Evolutionary conservation across 2,113 vertebrate genomes (phyloP), one percentile per base, ranked within the genome.

Genomic region (Pterocles orientalis): DNA sequence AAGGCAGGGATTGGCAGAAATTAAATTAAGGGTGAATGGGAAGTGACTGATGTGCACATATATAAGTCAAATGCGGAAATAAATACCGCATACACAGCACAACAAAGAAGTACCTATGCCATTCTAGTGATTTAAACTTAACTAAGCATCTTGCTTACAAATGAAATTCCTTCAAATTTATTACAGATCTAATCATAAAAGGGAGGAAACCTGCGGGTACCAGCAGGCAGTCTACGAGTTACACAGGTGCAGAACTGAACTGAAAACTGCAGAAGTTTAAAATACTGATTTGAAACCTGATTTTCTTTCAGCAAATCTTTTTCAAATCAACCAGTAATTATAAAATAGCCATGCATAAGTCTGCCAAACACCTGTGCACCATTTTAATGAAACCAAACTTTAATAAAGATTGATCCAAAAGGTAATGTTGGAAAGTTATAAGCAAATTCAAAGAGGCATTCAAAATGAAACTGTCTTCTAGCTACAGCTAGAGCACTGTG

Each of bases 401-500:
- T 41, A 72, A 82, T 7, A 70, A 79, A 17, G 16, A 43, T 14
- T 41, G 21, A 57, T 68, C 7, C 43, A 56, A 90, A 89, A 76
- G 19, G n/a, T 84, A 60, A 81, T 17, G 9, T 48, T 79, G 54
- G 31, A 72, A 94, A 94, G 36, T 65, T 90, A 47, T 5, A 65
- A 78, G 72, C 20, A 83, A 86, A 62, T 21, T 33, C 62, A 76
- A 84, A 18, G 7, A 72, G 5, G 25, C 6, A 61, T 96, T 33
- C 76, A 18, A 91, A 90, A 86, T 23, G 7, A 95, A 92, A 91
- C 78, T 31, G 6, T 90, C 86, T 88, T 65, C 71, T 88, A 88
- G 50, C 51, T 54, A 72, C 6, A 65, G 20, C 50, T 47, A 82
- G 34, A 69, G 61, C 23, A 18, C 57, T 14, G 6, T 29, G 23